Conservation (phyloP, 1,140 invertebrate genomes). For the Hylyphantes graminicola region DNA sequence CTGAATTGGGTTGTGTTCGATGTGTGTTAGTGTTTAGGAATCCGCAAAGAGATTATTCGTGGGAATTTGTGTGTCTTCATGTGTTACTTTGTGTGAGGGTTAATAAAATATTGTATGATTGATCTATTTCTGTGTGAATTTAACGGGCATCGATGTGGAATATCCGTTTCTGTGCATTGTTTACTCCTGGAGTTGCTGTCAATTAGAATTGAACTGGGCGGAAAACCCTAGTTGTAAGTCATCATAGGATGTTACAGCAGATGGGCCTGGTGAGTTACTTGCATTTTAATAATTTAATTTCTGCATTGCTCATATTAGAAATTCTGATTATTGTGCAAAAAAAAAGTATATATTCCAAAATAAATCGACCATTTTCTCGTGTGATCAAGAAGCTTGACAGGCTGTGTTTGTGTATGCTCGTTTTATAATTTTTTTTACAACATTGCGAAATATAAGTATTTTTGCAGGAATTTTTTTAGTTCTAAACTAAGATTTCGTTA, state of each 20-base stretch:
- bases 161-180: constrained; percentile 25
- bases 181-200: constrained; percentile 35
- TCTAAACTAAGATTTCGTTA: no score
- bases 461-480: no score
- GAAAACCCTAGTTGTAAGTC: neutral
- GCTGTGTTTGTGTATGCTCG: no score
- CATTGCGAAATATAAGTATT: no score
- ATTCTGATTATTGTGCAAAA: neutral
- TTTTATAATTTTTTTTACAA: no score
- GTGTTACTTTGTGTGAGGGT: neutral
- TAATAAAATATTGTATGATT: neutral
- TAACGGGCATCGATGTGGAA: constrained; percentile 7
- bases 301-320: neutral
- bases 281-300: neutral
- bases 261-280: constrained; percentile 7
- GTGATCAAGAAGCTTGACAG: no score
- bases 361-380: no score
- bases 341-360: no score
- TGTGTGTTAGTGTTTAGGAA: neutral
- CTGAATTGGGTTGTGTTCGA: constrained; percentile 7
- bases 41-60: neutral
- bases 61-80: neutral
- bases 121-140: neutral
- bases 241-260: neutral
- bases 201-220: constrained; percentile 31